phyloP scores from a whole-genome alignment of 2,888 invertebrate genomes.

The Apamea epomidion region DNA sequence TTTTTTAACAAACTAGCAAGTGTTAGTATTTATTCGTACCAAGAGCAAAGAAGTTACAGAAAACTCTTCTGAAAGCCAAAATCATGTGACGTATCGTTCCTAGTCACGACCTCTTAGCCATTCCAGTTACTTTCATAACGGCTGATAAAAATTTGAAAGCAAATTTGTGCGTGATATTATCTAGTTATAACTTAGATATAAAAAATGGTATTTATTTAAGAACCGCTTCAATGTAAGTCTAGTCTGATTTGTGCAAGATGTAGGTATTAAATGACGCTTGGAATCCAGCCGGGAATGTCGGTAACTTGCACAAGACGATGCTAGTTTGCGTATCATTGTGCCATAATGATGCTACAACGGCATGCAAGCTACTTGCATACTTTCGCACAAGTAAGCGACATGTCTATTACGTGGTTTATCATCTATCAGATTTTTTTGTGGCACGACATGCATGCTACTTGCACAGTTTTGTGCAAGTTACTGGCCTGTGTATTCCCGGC shows the following conservation, averaged over 20 bases:
- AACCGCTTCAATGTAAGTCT: constrained; percentile 79
- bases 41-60: background rate
- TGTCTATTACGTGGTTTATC: constrained; percentile 38
- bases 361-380: background rate
- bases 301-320: background rate
- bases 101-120: constrained; percentile 65
- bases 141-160: constrained; percentile 67
- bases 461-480: background rate
- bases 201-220: constrained; percentile 76
- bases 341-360: background rate
- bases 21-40: background rate
- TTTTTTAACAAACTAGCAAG: background rate
- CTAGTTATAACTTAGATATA: constrained; percentile 77
- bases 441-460: background rate
- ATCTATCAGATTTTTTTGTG: background rate
- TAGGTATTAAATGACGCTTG: constrained; percentile 62
- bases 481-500: constrained; percentile 35
- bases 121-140: constrained; percentile 66
- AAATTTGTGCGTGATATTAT: constrained; percentile 86
- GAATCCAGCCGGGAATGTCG: constrained; percentile 20
- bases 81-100: constrained; percentile 61
- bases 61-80: constrained; percentile 1
- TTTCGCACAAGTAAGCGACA: background rate
- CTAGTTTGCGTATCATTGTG: background rate
- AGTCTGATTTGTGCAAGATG: constrained; percentile 80